Evolutionary conservation across 2,888 invertebrate genomes (phyloP).

Genomic region (Diploptera punctata): DNA sequence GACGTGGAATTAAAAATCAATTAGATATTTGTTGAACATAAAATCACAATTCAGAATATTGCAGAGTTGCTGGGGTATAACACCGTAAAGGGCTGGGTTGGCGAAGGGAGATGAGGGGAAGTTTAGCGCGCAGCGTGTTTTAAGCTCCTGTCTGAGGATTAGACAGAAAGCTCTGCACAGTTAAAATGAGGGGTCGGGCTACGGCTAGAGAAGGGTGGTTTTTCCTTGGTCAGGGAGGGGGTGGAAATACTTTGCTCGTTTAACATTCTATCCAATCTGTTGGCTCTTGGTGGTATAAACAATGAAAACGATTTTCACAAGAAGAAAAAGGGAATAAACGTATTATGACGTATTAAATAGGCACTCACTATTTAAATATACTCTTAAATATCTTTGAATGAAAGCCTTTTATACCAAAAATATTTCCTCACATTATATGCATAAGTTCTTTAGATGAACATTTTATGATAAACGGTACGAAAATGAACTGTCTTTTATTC

Average conservation of each 20-base stretch:
- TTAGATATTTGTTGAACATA: too few species aligned
- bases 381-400: too few species aligned
- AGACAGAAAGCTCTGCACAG: slow-evolving; percentile 26
- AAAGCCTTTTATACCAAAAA: too few species aligned
- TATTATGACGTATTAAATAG: neutral
- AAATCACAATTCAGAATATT: too few species aligned
- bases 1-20: too few species aligned
- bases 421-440: too few species aligned
- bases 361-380: neutral
- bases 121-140: slow-evolving; percentile 20
- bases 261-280: neutral
- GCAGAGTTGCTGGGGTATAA: neutral
- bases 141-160: slow-evolving; percentile 29
- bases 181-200: slow-evolving; percentile 10
- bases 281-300: neutral
- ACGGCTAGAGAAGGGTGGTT: neutral
- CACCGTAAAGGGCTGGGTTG: neutral
- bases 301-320: neutral
- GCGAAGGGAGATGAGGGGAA: neutral
- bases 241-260: neutral
- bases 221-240: neutral
- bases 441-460: too few species aligned
- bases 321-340: neutral
- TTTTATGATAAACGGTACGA: too few species aligned
- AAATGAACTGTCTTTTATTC: too few species aligned